phyloP scores from a whole-genome alignment of 2,888 invertebrate species.

The Caenorhabditis imperialis region DNA sequence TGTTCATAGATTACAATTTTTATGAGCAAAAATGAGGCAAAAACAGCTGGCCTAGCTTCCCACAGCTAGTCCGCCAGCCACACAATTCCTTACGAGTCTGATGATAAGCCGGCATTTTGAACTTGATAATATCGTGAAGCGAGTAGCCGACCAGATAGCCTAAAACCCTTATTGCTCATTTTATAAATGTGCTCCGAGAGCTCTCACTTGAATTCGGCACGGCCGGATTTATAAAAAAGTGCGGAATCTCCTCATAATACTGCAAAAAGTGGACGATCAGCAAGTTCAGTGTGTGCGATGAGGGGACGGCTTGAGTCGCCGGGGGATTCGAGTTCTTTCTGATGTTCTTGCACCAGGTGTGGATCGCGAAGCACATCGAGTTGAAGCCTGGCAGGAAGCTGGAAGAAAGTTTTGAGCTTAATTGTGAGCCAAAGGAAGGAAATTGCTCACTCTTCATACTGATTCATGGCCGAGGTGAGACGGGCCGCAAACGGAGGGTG shows the following conservation, averaged over 20 bases:
- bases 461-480: slow-evolving; percentile 3
- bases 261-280: slow-evolving; percentile 3
- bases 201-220: background rate
- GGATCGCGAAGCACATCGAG: background rate
- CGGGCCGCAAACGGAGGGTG: slow-evolving; percentile 1
- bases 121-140: background rate
- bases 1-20: background rate
- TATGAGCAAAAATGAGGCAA: background rate
- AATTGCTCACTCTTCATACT: slow-evolving; percentile 15
- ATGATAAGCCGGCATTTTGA: background rate
- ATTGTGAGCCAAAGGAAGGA: background rate
- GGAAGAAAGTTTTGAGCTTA: background rate
- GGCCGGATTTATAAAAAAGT: background rate
- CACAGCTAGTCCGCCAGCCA: too few relatives aligned
- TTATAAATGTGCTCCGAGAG: background rate
- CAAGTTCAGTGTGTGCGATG: background rate
- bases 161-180: background rate
- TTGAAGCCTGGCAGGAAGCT: slow-evolving; percentile 5
- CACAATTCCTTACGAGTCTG: background rate
- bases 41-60: too few relatives aligned
- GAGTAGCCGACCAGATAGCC: background rate
- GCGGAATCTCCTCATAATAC: slow-evolving; percentile 4
- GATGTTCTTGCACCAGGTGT: background rate
- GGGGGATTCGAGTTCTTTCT: background rate
- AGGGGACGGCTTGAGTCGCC: background rate